Evolutionary conservation across 2,797 vertebrate species (phyloP).

Genomic region (Borostomias antarcticus): DNA sequence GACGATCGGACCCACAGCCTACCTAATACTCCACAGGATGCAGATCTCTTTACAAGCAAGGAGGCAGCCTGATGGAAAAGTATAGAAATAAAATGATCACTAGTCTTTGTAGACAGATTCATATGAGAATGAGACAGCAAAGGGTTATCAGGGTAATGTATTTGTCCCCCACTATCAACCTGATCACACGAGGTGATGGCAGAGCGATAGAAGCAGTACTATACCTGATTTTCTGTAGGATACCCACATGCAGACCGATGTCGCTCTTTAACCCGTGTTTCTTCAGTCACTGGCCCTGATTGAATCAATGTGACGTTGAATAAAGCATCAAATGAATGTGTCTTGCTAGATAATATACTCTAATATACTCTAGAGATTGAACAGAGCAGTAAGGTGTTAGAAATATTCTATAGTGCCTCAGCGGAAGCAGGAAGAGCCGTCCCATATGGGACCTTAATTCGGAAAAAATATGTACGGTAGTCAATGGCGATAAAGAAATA

Average conservation of each 20-base stretch:
- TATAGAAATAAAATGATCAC: neutral
- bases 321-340: neutral
- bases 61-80: slow-evolving; percentile 4
- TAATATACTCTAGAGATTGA: no score
- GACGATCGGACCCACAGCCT: neutral
- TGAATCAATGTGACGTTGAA: neutral
- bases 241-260: neutral
- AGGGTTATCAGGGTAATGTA: neutral
- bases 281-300: neutral
- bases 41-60: rapidly evolving
- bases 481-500: no score
- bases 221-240: slow-evolving; percentile 18
- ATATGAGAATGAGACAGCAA: neutral
- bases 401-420: no score
- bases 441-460: no score
- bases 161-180: no score
- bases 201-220: neutral
- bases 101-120: neutral
- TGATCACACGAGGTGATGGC: neutral
- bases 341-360: no score
- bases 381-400: no score
- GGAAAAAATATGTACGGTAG: no score
- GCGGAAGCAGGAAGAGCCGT: no score
- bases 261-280: neutral
- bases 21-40: slow-evolving; percentile 10